Conservation (phyloP, 2,797 vertebrate species). For the Nasua narica region DNA sequence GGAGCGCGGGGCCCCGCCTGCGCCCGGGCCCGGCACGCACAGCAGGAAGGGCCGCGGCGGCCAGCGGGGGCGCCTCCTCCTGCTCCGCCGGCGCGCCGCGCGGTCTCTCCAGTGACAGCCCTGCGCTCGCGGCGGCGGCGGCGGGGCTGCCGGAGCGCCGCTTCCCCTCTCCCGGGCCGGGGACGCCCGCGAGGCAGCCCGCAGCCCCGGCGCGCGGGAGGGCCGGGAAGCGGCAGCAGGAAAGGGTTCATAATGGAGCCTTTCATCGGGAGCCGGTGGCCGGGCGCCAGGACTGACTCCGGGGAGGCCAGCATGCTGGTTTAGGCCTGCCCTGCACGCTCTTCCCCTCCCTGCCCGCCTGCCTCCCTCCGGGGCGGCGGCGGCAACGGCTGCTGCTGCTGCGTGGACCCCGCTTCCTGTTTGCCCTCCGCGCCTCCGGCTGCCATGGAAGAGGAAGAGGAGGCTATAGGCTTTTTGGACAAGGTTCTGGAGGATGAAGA, state of each 20-base stretch:
- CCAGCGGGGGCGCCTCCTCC: slow-evolving; percentile 27
- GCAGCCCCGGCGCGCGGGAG: slow-evolving; percentile 62
- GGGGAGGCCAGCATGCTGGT: slow-evolving; percentile 82
- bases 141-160: slow-evolving; percentile 6
- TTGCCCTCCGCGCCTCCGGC: slow-evolving; percentile 67
- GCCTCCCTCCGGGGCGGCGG: slow-evolving; percentile 22
- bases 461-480: slow-evolving; percentile 94
- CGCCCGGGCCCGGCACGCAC: slow-evolving; percentile 42
- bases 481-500: slow-evolving; percentile 94
- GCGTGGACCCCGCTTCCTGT: slow-evolving; percentile 73
- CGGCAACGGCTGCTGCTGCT: slow-evolving; percentile 8
- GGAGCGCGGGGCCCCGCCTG: slow-evolving; percentile 49
- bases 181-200: slow-evolving; percentile 66
- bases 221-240: slow-evolving; percentile 67
- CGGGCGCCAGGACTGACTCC: slow-evolving; percentile 75
- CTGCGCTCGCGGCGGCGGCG: background rate
- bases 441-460: slow-evolving; percentile 96
- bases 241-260: slow-evolving; percentile 77
- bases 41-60: slow-evolving; percentile 41
- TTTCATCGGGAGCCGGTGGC: slow-evolving; percentile 76
- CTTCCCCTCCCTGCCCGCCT: slow-evolving; percentile 39
- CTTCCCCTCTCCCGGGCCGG: slow-evolving; percentile 61
- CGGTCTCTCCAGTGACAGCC: background rate
- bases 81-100: background rate
- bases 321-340: slow-evolving; percentile 76